phyloP scores from a whole-genome alignment of 1,140 invertebrate genomes.

The Pentalonia nigronervosa region DNA sequence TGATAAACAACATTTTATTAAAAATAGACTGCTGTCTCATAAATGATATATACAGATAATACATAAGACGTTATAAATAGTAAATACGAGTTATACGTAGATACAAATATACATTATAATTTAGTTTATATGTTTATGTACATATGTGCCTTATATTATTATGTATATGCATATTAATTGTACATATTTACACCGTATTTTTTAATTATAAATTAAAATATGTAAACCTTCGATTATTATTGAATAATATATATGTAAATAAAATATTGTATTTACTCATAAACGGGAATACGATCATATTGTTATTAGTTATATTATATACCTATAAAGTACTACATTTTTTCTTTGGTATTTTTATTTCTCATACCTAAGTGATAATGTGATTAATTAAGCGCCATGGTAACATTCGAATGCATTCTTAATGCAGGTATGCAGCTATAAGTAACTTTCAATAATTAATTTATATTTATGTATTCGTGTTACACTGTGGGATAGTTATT shows the following conservation, averaged over 20 bases:
- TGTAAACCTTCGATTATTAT: background rate
- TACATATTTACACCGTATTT: background rate
- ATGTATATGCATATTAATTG: too few relatives aligned
- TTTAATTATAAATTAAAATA: background rate
- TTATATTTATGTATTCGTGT: background rate
- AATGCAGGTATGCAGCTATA: background rate
- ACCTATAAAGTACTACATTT: background rate
- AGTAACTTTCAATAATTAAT: background rate
- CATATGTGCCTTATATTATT: background rate
- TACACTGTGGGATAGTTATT: background rate
- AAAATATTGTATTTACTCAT: background rate
- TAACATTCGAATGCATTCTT: background rate
- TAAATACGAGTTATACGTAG: background rate
- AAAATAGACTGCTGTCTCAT: background rate
- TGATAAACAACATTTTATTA: background rate
- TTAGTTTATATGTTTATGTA: too few relatives aligned
- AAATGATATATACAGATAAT: background rate
- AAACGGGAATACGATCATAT: background rate
- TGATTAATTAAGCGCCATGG: background rate
- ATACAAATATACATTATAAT: background rate
- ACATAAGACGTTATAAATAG: background rate
- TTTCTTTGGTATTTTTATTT: background rate
- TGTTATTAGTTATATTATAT: background rate
- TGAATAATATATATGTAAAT: background rate
- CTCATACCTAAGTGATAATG: background rate